Conservation (phyloP, 2,797 vertebrate genomes). For the Zenarchopterus dispar region DNA sequence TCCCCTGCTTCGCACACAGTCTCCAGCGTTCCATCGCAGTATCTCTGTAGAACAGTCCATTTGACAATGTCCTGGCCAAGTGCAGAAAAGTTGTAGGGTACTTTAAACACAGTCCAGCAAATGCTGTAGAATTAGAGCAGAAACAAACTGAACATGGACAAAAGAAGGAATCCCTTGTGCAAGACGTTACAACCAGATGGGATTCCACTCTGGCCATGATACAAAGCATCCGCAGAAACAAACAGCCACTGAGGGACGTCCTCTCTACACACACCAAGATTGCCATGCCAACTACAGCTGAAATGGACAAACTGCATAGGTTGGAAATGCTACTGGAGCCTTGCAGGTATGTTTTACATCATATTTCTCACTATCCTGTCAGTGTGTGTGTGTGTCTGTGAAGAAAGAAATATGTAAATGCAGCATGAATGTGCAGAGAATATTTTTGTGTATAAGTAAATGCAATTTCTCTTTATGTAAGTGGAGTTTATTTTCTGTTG, state of each 20-base stretch:
- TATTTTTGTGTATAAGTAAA: not conserved
- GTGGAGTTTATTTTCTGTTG: constrained; percentile 1
- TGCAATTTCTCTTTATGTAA: not conserved
- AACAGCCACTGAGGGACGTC: not conserved
- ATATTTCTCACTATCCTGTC: not conserved
- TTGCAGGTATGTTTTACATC: not conserved
- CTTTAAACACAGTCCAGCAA: constrained; percentile 9
- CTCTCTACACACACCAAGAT: not conserved
- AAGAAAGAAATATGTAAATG: not conserved
- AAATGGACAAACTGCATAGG: not conserved
- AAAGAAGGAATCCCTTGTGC: not conserved
- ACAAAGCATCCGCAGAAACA: too few relatives aligned
- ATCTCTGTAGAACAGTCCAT: not conserved
- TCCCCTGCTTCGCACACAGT: not conserved
- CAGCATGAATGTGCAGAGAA: not conserved
- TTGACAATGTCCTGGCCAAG: not conserved
- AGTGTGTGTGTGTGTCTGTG: not conserved
- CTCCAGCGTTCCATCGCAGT: constrained; percentile 1
- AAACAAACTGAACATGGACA: constrained; percentile 6
- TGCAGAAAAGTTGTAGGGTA: constrained; percentile 1
- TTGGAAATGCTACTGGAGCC: not conserved
- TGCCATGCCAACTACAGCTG: constrained; percentile 1
- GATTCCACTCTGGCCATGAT: not conserved
- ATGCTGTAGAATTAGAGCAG: constrained; percentile 3
- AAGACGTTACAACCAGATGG: constrained; percentile 1